Evolutionary conservation across 2,888 invertebrate genomes (phyloP).

Genomic region (Anarsia innoxiella): DNA sequence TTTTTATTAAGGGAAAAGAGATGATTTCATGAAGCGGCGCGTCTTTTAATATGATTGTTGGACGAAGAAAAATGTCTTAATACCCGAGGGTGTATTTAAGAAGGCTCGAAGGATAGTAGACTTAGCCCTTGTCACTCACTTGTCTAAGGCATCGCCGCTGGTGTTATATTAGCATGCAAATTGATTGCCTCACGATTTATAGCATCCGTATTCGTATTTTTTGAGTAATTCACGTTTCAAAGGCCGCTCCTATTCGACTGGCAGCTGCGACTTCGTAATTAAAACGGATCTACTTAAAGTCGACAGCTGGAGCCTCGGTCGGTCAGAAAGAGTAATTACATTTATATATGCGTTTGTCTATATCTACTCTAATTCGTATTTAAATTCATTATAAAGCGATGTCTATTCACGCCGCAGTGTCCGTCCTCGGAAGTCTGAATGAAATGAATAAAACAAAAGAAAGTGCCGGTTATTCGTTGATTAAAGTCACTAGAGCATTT

Average conservation of each 20-base stretch:
- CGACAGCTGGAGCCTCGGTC: no score
- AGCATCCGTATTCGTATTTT: constrained; percentile 26
- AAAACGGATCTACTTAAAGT: not conserved
- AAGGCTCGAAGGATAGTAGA: constrained; percentile 32
- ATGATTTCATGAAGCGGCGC: constrained; percentile 34
- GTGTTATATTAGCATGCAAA: constrained; percentile 58
- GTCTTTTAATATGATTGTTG: constrained; percentile 52
- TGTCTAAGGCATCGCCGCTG: constrained; percentile 38
- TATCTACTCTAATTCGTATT: no score
- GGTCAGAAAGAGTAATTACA: no score
- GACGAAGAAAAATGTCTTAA: constrained; percentile 54
- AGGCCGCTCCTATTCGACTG: constrained; percentile 1
- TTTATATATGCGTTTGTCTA: no score
- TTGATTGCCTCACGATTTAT: constrained; percentile 52
- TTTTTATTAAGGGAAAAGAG: constrained; percentile 34
- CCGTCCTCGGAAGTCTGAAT: no score
- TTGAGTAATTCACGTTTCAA: constrained; percentile 22
- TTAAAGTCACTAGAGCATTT: no score
- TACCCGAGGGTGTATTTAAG: constrained; percentile 48
- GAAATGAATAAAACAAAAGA: no score
- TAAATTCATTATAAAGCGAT: no score
- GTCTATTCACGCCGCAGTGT: no score
- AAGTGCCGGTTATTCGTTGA: no score
- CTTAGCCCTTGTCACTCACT: constrained; percentile 59
- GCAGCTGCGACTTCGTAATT: constrained; percentile 7